These are phyloP conservation scores for Orgyia antiqua DNA, from an alignment of 2,888 invertebrate species.

Conservation along the genomic window DNA sequence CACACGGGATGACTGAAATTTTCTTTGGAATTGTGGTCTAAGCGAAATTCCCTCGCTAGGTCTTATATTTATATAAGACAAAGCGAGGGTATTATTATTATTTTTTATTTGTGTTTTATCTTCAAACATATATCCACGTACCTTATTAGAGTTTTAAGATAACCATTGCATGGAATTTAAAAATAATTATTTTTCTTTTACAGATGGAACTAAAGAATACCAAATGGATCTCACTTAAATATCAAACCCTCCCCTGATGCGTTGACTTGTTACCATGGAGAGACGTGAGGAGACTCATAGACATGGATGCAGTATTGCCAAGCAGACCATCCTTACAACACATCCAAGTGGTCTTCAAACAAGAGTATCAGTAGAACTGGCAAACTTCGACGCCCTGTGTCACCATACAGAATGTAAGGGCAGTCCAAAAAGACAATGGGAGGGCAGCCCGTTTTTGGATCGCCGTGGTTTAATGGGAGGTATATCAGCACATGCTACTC, in stretches of 20 bases:
- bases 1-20: too few species aligned
- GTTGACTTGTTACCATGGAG: slow-evolving; percentile 44
- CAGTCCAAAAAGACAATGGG: slow-evolving; percentile 46
- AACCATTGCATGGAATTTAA: too few species aligned
- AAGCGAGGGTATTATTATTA: too few species aligned
- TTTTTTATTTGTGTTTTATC: too few species aligned
- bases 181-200: slow-evolving; percentile 1
- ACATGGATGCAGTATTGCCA: slow-evolving; percentile 68
- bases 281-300: slow-evolving; percentile 62
- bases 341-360: slow-evolving; percentile 68
- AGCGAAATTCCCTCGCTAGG: too few species aligned
- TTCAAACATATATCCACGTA: too few species aligned
- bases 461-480: slow-evolving; percentile 54
- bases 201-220: slow-evolving; percentile 13
- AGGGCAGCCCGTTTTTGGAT: slow-evolving; percentile 53
- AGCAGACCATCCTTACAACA: slow-evolving; percentile 68
- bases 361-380: slow-evolving; percentile 66
- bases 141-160: too few species aligned
- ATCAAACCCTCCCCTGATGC: slow-evolving; percentile 10
- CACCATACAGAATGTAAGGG: slow-evolving; percentile 58
- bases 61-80: too few species aligned
- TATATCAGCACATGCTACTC: slow-evolving; percentile 65
- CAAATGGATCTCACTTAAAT: slow-evolving; percentile 27
- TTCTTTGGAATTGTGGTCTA: too few species aligned
- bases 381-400: slow-evolving; percentile 64